Base-by-base conservation (phyloP, 2,888 invertebrate species). In the Cataglyphis cursor region DNA sequence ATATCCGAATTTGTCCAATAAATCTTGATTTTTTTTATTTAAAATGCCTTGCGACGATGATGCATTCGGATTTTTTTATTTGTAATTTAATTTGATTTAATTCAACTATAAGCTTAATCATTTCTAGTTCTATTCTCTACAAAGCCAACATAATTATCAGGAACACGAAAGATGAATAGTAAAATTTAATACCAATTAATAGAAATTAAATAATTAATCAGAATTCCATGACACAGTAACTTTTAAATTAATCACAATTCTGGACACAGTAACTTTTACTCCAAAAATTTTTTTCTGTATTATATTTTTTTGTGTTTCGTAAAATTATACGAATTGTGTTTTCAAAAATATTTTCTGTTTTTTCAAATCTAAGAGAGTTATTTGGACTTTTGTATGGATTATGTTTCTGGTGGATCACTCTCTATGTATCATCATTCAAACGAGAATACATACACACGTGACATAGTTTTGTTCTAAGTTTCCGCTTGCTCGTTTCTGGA, bases 401-500 rank as follows among this genome's bases (percentile, higher is more conserved):
- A 15, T 41, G n/a, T 61, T 61, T 59, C n/a, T 41, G 9, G 28
- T 28, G n/a, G 54, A 59, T 18, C 18, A 59, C 4, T 41, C 24
- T 12, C 38, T 59, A 38, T 38, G 8, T 73, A 59, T 28, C n/a
- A 24, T 65, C 24, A 38, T n/a, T 76, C 12, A 35, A 76, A 66
- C 38, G 15, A 66, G 38, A 54, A 65, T 35, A 44, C 31, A 35
- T 35, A 35, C 31, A 35, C 24, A 51, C 24, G 24, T 48, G 76
- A 66, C 76, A 66, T 48, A 66, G 66, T 65, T 76, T 76, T 54
- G 38, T 24, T 76, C 38, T 65, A 48, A 62, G 62, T 48, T 74
- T 31, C 44, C 31, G 21, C 18, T 62, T 10, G 9, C 41, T 28
- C 44, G 15, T n/a, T 75, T 21, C 66, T 21, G 24, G 12, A 24